These are phyloP conservation scores for Valencia hispanica DNA, from an alignment of 2,797 vertebrate genomes.

Conservation along the genomic window DNA sequence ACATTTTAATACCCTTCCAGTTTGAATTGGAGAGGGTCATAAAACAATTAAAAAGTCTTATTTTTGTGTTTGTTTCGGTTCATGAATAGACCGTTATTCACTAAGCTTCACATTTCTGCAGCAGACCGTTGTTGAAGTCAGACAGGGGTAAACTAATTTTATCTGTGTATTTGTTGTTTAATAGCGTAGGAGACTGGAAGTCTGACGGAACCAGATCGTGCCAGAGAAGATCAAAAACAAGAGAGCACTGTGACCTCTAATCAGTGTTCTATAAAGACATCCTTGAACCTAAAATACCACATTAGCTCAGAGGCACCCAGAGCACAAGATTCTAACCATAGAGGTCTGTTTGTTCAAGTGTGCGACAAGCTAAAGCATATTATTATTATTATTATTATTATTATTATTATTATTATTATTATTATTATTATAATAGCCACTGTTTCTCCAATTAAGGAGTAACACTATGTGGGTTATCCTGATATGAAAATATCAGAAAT, in stretches of 20 bases:
- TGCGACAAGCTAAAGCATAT: not conserved
- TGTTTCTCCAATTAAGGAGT: not conserved
- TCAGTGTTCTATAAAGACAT: not conserved
- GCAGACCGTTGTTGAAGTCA: not conserved
- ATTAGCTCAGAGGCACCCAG: not conserved
- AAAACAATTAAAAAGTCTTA: slow-evolving; percentile 1
- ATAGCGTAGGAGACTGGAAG: not conserved
- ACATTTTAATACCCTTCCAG: slow-evolving; percentile 7
- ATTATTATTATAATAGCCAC: no score
- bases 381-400: no score
- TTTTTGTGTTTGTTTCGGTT: not conserved
- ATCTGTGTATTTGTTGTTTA: not conserved
- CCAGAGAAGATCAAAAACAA: not conserved
- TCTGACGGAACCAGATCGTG: not conserved
- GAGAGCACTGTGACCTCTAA: not conserved
- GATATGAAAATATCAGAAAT: not conserved
- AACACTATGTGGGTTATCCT: not conserved
- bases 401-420: no score
- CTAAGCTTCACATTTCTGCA: not conserved
- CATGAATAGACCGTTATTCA: not conserved
- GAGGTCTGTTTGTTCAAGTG: not conserved
- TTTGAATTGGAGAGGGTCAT: not conserved
- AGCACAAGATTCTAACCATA: not conserved
- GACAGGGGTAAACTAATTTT: not conserved
- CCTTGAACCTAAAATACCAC: not conserved